phyloP scores from a whole-genome alignment of 2,888 invertebrate species.

The Epistrophe grossulariae region DNA sequence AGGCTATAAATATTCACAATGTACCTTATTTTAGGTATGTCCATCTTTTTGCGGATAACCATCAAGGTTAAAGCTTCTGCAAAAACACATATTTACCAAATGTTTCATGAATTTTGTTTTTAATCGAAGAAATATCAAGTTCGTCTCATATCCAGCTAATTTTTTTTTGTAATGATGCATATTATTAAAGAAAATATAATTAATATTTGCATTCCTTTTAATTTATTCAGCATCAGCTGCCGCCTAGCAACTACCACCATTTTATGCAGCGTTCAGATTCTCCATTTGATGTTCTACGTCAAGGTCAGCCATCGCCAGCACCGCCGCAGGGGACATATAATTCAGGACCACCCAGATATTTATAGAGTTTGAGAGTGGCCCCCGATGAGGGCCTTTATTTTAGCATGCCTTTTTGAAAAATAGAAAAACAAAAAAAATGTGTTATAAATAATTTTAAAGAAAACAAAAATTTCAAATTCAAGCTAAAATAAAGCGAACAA shows the following conservation, averaged over 20 bases:
- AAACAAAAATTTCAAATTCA: constrained; percentile 76
- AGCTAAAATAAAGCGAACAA: constrained; percentile 80
- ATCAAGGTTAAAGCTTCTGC: no score
- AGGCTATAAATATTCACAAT: no score
- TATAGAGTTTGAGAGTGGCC: constrained; percentile 84
- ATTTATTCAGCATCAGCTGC: constrained; percentile 81
- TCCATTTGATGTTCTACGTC: constrained; percentile 83
- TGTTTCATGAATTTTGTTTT: no score
- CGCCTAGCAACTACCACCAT: constrained; percentile 83
- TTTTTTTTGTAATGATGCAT: no score
- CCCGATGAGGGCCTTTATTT: constrained; percentile 83
- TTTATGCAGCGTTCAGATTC: constrained; percentile 83
- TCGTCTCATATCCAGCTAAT: no score
- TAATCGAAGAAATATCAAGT: no score
- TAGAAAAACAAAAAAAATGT: constrained; percentile 76
- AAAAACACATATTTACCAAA: no score
- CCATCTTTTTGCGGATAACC: no score
- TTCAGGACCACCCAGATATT: constrained; percentile 84
- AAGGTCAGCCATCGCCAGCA: constrained; percentile 82
- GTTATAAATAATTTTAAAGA: constrained; percentile 76
- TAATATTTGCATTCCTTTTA: neutral
- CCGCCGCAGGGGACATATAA: constrained; percentile 82
- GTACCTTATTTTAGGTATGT: no score
- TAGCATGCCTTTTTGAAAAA: constrained; percentile 83
- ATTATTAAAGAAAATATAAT: neutral